A percentile compares a stretch with the other conserved stretches of the same genome.
Evolutionary conservation across 2,797 vertebrate species (phyloP).

Genomic region (Eleutherodactylus coqui): DNA sequence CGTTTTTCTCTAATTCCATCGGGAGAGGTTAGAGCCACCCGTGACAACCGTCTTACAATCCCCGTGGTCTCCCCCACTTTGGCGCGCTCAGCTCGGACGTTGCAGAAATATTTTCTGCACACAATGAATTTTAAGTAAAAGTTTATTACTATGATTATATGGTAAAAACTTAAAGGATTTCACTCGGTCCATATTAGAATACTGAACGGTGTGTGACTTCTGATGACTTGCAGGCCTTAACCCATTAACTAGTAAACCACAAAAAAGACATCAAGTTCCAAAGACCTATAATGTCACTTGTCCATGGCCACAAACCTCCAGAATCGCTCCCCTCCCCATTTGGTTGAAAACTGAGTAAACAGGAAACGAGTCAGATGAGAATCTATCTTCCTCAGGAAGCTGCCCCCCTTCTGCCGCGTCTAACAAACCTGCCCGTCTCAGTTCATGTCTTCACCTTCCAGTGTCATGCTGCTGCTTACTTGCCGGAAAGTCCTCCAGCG

Average conservation of each 20-base stretch:
- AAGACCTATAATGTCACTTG: slow-evolving; percentile 8
- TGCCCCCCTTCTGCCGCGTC: slow-evolving; percentile 36
- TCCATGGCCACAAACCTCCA: slow-evolving; percentile 26
- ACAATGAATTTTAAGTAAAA: too few species aligned
- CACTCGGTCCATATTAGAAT: not conserved
- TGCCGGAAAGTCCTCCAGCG: not conserved
- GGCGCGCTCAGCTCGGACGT: too few species aligned
- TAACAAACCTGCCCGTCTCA: slow-evolving; percentile 43
- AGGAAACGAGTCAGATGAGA: slow-evolving; percentile 62
- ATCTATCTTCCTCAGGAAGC: slow-evolving; percentile 63
- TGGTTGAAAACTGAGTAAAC: slow-evolving; percentile 62
- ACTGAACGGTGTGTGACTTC: not conserved
- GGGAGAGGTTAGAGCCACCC: too few species aligned
- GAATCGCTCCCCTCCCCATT: slow-evolving; percentile 42
- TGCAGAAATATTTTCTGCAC: too few species aligned
- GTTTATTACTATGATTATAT: not conserved
- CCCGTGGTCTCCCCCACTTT: too few species aligned
- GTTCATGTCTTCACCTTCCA: slow-evolving; percentile 31
- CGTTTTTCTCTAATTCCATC: too few species aligned
- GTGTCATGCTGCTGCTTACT: not conserved
- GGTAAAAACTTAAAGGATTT: not conserved
- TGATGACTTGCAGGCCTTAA: not conserved
- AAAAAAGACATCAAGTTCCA: not conserved
- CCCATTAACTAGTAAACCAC: not conserved
- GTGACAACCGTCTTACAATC: too few species aligned